Conservation (phyloP, 2,797 vertebrate species). For the Sebastes glaucus region DNA sequence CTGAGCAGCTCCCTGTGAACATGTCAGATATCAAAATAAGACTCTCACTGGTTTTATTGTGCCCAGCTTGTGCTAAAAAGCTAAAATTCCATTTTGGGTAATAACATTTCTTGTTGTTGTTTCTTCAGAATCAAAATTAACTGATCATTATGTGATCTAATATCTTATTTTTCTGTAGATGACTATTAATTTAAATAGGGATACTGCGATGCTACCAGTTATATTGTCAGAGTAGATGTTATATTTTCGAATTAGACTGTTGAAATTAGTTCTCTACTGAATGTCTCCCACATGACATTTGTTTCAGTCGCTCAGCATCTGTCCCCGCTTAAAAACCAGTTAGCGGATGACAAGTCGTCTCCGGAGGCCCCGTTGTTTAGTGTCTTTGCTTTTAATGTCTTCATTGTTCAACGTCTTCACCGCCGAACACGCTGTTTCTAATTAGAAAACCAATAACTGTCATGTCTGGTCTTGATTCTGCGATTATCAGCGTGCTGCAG, state of each 20-base stretch:
- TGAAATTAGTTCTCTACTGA: not conserved
- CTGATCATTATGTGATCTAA: not conserved
- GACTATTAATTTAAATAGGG: not conserved
- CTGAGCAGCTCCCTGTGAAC: not conserved
- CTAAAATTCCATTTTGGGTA: not conserved
- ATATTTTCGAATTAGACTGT: not conserved
- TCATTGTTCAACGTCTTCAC: conserved; percentile 44
- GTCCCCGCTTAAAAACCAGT: conserved; percentile 39
- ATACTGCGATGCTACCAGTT: not conserved
- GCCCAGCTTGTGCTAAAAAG: not conserved
- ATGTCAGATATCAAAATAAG: not conserved
- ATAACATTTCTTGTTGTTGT: not conserved
- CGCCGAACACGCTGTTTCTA: conserved; percentile 52
- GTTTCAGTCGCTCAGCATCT: conserved; percentile 42
- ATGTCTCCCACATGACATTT: conserved; percentile 19
- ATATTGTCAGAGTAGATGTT: not conserved
- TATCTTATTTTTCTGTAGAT: not conserved
- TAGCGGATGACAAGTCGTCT: conserved; percentile 40
- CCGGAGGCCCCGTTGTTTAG: conserved; percentile 23
- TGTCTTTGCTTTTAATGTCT: conserved; percentile 50
- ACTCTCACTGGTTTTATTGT: not conserved
- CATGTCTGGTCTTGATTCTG: conserved; percentile 32
- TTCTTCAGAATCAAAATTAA: not conserved
- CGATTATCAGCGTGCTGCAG: conserved; percentile 27
- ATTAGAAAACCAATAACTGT: conserved; percentile 59